phyloP scores from a whole-genome alignment of 2,888 invertebrate genomes.

The Apantesis nais region DNA sequence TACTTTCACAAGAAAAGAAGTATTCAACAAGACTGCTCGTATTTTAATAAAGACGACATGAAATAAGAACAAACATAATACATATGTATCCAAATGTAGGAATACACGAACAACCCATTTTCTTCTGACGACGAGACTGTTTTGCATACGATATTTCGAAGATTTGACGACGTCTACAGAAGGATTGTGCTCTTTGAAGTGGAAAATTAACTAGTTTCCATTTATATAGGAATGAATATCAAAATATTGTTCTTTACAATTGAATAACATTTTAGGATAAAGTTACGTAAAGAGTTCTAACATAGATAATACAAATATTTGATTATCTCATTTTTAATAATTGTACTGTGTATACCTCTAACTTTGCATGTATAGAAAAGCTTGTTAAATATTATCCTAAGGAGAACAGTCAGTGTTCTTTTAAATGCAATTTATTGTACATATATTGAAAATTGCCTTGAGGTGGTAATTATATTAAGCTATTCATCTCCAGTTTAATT shows the following conservation, averaged over 20 bases:
- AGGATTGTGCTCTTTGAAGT: background rate
- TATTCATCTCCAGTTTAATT: too few species aligned
- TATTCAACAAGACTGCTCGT: background rate
- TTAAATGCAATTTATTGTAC: too few species aligned
- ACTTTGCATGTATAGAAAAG: too few species aligned
- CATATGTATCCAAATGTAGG: background rate
- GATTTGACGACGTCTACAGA: background rate
- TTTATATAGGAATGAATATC: background rate
- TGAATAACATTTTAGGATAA: background rate
- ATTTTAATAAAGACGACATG: background rate
- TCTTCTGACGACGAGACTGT: background rate
- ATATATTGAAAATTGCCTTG: too few species aligned
- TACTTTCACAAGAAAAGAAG: background rate
- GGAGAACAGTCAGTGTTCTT: too few species aligned
- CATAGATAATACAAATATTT: background rate
- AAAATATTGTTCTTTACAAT: background rate
- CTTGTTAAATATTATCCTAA: too few species aligned
- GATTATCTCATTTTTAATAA: too few species aligned
- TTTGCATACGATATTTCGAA: background rate
- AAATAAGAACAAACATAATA: background rate
- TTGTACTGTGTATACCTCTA: too few species aligned
- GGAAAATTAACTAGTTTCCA: slow-evolving; percentile 2
- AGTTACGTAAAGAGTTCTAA: background rate
- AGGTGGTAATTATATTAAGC: too few species aligned
- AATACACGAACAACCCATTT: background rate